Evolutionary conservation across 2,888 invertebrate genomes (phyloP).

Genomic region (Brachypterus glaber): DNA sequence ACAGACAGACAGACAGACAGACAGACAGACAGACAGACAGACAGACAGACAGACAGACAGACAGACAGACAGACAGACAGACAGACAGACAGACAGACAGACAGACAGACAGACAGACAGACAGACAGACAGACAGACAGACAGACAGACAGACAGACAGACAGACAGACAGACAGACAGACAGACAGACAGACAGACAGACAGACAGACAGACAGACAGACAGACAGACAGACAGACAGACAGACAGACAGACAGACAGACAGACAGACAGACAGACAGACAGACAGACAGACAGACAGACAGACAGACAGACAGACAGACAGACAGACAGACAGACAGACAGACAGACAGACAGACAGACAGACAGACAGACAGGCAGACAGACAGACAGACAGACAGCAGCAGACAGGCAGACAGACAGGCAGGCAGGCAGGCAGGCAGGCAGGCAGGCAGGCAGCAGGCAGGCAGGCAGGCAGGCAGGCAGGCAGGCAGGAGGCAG

Average conservation of each 20-base stretch:
- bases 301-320: neutral
- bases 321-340: neutral
- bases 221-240: neutral
- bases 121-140: neutral
- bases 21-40: neutral
- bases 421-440: too few relatives aligned
- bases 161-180: neutral
- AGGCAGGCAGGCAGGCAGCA: too few relatives aligned
- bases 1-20: neutral
- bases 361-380: too few relatives aligned
- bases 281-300: neutral
- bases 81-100: neutral
- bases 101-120: neutral
- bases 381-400: neutral
- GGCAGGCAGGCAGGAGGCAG: too few relatives aligned
- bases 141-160: neutral
- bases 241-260: neutral
- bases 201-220: neutral
- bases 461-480: too few relatives aligned
- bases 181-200: neutral
- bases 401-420: too few relatives aligned
- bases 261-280: neutral
- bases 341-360: neutral
- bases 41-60: neutral
- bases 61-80: neutral